Percentiles rank a stretch among this genome's conserved stretches.
phyloP scores from a whole-genome alignment of 2,888 invertebrate species.

The Megalurothrips usitatus region DNA sequence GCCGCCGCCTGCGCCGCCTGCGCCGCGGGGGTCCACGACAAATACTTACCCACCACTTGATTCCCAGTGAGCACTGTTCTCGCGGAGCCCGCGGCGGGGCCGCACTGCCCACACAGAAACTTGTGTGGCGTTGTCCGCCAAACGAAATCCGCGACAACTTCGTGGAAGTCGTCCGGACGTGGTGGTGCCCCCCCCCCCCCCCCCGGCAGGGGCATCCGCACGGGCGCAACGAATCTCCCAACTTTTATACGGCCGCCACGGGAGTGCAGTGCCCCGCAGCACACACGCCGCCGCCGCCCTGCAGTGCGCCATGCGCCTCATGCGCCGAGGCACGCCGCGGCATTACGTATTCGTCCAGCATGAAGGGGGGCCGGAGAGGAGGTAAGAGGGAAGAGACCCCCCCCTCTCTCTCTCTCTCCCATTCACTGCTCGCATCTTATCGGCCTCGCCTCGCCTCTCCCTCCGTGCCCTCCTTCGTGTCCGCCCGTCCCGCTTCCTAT shows the following conservation, averaged over 20 bases:
- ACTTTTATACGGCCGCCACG: not conserved
- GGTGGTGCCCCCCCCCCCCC: not conserved
- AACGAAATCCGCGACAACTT: not conserved
- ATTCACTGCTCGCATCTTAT: not conserved
- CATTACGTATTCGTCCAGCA: conserved; percentile 18
- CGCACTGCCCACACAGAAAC: not conserved
- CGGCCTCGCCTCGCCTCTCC: not conserved
- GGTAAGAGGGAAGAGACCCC: not conserved
- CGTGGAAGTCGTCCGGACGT: not conserved
- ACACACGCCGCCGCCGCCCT: not conserved
- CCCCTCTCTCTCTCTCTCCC: not conserved
- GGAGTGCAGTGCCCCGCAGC: not conserved
- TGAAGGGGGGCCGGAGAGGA: not conserved
- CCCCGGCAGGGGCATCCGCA: not conserved
- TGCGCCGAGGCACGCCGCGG: not conserved
- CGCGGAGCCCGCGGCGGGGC: not conserved
- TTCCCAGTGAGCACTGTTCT: not conserved
- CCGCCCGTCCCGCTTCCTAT: not conserved
- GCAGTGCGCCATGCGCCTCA: too few relatives aligned
- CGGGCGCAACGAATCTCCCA: too few relatives aligned
- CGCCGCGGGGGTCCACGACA: not conserved
- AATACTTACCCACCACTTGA: not conserved
- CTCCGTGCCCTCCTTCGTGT: not conserved
- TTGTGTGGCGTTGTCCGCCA: not conserved
- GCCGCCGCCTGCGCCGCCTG: too few relatives aligned